These are phyloP conservation scores for Festucalex cinctus DNA, from an alignment of 2,113 vertebrate species.

Conservation along the genomic window DNA sequence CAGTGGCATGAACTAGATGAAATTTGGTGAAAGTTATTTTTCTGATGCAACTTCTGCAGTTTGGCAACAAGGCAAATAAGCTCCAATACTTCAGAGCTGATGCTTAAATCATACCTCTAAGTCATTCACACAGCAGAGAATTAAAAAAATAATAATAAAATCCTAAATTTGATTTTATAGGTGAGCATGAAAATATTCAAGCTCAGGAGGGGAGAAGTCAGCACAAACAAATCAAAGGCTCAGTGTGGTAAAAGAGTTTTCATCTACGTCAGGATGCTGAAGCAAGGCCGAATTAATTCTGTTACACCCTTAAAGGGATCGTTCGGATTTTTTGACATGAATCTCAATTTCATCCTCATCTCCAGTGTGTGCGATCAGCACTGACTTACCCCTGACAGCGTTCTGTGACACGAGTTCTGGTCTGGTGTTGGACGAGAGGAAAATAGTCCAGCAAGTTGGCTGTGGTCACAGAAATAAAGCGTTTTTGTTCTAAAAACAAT, in stretches of 20 bases:
- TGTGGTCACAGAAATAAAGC: no score
- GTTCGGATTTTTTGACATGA: no score
- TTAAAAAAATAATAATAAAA: background rate
- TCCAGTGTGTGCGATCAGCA: no score
- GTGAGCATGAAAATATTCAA: background rate
- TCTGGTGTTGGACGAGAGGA: no score
- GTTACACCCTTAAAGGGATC: background rate
- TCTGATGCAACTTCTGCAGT: background rate
- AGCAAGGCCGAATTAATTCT: background rate
- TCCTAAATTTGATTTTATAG: slow-evolving; percentile 3
- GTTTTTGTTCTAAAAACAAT: no score
- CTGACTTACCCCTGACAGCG: no score
- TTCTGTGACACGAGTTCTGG: no score
- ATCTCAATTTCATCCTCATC: no score
- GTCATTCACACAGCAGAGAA: background rate
- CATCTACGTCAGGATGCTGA: slow-evolving; percentile 11
- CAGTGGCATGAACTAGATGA: slow-evolving; percentile 2
- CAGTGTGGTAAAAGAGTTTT: slow-evolving; percentile 6
- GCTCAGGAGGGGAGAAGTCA: slow-evolving; percentile 6
- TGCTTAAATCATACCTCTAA: slow-evolving; percentile 12
- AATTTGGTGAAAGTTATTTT: background rate
- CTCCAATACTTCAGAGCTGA: background rate
- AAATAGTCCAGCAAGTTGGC: no score
- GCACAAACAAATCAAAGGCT: slow-evolving; percentile 19
- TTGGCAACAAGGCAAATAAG: background rate